Base-by-base conservation (phyloP, 2,888 invertebrate species). In the Lasius fuliginosus region DNA sequence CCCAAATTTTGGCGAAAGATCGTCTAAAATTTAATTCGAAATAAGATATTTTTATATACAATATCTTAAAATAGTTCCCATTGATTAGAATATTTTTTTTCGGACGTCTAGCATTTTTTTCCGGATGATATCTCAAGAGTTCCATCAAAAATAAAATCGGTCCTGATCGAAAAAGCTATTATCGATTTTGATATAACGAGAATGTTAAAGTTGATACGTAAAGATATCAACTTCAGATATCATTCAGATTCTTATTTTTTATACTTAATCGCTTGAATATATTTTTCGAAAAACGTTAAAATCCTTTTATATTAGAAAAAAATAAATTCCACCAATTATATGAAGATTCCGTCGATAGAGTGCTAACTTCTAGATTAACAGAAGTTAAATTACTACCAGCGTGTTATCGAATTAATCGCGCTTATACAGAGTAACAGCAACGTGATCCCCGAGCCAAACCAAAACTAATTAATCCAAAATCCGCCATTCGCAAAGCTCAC, bases 401-500 rank as follows among this genome's bases (percentile, higher is more conserved):
- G 36, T 36, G 27, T 53, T 40, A 30, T 33, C 27, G 18, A 46
- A 46, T n/a, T 79, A 60, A 62, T 71, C 60, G 60, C 33, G 33
- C 60, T 62, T 71, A 56, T 77, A 67, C 67, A n/a, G 9, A 67
- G 46, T 69, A 79, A 71, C 71, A 23, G 33, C 58, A 46, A 71
- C 18, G 36, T 60, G 73, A 5, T 4, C 71, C 71, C 46, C 36
- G 23, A 68, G 56, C 68, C 60, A 79, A 71, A 71, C 60, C 79
- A 33, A 71, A 79, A 71, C 73, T 79, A 73, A 79, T 79, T 79
- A 62, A 79, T 79, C 71, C 79, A 71, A 71, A 79, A 79, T n/a
- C 79, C 79, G 27, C 79, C 73, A 71, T 49, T 46, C 36, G 79
- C 79, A 79, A 79, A 71, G 60, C 79, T 36, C 79, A 79, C 79